These are phyloP conservation scores for Formica exsecta DNA, from an alignment of 1,140 invertebrate species.

Conservation along the genomic window DNA sequence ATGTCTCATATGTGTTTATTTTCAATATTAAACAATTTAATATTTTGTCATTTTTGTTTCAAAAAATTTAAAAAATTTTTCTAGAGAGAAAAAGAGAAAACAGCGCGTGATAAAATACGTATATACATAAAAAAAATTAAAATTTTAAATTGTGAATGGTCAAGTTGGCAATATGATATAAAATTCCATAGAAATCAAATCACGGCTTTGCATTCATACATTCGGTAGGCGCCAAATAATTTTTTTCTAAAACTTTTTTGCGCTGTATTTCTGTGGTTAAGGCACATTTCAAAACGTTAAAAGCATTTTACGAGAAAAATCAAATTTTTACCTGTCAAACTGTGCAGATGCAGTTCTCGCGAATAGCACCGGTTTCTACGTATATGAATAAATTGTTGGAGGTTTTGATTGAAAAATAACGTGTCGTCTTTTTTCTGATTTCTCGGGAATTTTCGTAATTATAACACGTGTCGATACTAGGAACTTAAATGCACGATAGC, in stretches of 20 bases:
- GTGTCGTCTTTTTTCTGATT: constrained; percentile 3
- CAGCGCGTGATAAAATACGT: neutral
- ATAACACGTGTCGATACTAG: constrained; percentile 32
- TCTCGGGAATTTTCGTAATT: constrained; percentile 42
- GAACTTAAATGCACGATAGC: constrained; percentile 21
- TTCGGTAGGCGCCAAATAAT: constrained; percentile 36
- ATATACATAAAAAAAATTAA: neutral
- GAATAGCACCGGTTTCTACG: neutral
- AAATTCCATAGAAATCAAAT: constrained; percentile 23
- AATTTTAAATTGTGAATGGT: neutral
- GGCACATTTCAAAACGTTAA: constrained; percentile 46
- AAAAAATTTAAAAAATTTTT: neutral
- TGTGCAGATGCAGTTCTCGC: neutral
- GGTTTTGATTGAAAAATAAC: constrained; percentile 15
- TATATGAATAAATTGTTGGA: neutral
- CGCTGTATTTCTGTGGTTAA: constrained; percentile 25
- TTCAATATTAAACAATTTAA: neutral
- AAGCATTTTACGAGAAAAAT: constrained; percentile 38
- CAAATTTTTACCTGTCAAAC: constrained; percentile 34
- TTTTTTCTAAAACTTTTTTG: constrained; percentile 31
- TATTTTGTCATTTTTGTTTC: neutral
- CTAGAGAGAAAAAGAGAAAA: too few species aligned
- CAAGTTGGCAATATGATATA: constrained; percentile 28
- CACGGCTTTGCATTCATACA: neutral
- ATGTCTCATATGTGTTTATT: neutral